A percentile compares a stretch with the other conserved stretches of the same genome.
These are phyloP conservation scores for Halocynthia roretzi DNA, from an alignment of 23 tunicate genomes.

Conservation along the genomic window DNA sequence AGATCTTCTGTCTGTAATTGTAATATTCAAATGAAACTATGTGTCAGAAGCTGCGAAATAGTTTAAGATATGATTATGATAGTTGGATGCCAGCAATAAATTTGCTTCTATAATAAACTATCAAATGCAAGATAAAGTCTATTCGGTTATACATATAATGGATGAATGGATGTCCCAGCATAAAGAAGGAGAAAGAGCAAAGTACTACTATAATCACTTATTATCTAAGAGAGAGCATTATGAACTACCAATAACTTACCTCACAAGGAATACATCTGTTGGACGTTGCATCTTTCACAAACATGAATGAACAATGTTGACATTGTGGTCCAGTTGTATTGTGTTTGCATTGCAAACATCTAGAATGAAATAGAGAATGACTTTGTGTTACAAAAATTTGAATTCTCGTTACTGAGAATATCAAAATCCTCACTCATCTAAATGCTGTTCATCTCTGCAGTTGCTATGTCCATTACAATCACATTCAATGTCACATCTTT, in stretches of 20 bases:
- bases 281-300: constrained; percentile 42
- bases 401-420: not conserved
- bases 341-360: constrained; percentile 47
- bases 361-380: constrained; percentile 1
- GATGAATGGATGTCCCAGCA: too few relatives aligned
- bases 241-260: constrained; percentile 7
- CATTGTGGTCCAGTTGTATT: constrained; percentile 52
- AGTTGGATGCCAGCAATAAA: too few relatives aligned
- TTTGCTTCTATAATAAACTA: too few relatives aligned
- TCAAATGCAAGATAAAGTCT: too few relatives aligned
- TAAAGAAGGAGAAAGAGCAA: too few relatives aligned
- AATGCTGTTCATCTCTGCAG: constrained; percentile 8
- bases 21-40: not conserved
- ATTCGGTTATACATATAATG: too few relatives aligned
- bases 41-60: too few relatives aligned
- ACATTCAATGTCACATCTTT: constrained; percentile 33
- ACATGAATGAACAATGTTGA: constrained; percentile 35
- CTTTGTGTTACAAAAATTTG: not conserved
- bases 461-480: constrained; percentile 54
- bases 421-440: constrained; percentile 6
- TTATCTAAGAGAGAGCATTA: not conserved
- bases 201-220: too few relatives aligned
- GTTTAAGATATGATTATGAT: too few relatives aligned
- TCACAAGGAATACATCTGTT: constrained; percentile 28
- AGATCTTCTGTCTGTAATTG: not conserved